A percentile compares a stretch with the other conserved stretches of the same genome.
phyloP scores from a whole-genome alignment of 2,888 invertebrate species.

The Macrophya annulata region DNA sequence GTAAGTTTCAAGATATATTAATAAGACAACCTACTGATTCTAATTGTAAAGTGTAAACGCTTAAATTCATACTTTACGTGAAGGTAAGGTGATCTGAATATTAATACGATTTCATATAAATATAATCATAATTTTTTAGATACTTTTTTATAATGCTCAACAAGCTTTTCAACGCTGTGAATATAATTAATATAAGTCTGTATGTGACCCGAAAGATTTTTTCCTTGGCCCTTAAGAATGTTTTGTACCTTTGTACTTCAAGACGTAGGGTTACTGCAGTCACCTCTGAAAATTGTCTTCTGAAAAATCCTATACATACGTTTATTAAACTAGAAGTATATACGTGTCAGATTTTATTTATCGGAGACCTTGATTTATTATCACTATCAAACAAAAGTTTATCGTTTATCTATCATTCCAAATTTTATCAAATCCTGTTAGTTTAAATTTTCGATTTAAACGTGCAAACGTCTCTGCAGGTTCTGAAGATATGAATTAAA shows the following conservation, averaged over 20 bases:
- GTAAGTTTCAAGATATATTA: neutral
- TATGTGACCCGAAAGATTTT: neutral
- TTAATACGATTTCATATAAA: neutral
- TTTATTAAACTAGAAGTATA: neutral
- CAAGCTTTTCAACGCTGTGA: neutral
- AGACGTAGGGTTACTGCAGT: neutral
- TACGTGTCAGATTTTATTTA: too few relatives aligned
- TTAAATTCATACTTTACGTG: neutral
- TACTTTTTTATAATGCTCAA: neutral
- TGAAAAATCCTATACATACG: too few relatives aligned
- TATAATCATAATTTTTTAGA: neutral
- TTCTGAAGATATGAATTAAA: too few relatives aligned
- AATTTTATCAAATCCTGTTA: too few relatives aligned
- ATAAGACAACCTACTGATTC: neutral
- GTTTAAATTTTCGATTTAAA: too few relatives aligned
- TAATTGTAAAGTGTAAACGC: neutral
- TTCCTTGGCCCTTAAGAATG: neutral
- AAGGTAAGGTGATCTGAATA: constrained; percentile 1
- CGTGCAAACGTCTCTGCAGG: too few relatives aligned
- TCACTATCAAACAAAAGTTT: too few relatives aligned
- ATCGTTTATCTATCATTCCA: too few relatives aligned
- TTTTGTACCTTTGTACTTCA: neutral
- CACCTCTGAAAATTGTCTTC: too few relatives aligned
- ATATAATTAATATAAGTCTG: neutral
- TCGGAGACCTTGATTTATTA: too few relatives aligned